phyloP scores from a whole-genome alignment of 2,113 vertebrate species.

The Raja brachyura region DNA sequence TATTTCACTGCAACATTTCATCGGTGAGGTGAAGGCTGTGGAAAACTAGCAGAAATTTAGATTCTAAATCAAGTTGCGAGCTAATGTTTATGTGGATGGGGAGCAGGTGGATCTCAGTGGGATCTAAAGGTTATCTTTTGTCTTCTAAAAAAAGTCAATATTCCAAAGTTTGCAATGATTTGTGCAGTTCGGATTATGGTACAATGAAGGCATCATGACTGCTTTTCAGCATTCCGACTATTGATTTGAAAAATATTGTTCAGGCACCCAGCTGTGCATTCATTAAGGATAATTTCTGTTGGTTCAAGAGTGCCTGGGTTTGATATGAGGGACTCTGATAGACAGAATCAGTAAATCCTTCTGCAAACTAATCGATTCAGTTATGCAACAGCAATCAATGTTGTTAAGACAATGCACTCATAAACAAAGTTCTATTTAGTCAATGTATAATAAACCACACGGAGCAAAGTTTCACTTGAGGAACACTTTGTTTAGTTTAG shows the following conservation, averaged over 20 bases:
- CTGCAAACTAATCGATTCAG: slow-evolving; percentile 19
- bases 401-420: slow-evolving; percentile 7
- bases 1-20: background rate
- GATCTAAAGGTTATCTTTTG: background rate
- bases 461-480: background rate
- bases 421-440: background rate
- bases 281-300: background rate
- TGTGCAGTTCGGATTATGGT: background rate
- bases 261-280: background rate
- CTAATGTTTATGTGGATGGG: too few relatives aligned
- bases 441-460: background rate
- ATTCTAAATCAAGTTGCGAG: background rate
- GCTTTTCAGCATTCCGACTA: background rate
- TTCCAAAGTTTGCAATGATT: background rate
- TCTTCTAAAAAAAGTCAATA: background rate
- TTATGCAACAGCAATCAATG: background rate
- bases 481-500: background rate
- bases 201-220: background rate
- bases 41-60: background rate
- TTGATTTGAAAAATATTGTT: background rate
- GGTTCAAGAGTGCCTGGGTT: background rate
- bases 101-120: background rate
- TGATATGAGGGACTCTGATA: background rate
- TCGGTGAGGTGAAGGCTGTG: background rate
- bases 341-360: slow-evolving; percentile 5